phyloP scores from a whole-genome alignment of 1,140 invertebrate genomes.

The Nomia melanderi region DNA sequence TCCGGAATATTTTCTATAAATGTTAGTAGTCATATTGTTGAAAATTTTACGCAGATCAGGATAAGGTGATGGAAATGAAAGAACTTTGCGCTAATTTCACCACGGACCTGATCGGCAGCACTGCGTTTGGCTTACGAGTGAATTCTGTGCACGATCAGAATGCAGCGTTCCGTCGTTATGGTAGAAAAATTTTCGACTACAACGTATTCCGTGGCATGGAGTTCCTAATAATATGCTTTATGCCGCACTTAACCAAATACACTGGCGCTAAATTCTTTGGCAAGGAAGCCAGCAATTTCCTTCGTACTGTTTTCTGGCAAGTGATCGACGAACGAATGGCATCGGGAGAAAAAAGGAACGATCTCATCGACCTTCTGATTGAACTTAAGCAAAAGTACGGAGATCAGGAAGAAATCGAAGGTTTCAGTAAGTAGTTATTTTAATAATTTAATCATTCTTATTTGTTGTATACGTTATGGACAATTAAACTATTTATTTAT shows the following conservation, averaged over 20 bases:
- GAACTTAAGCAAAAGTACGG: slow-evolving; percentile 66
- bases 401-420: not conserved
- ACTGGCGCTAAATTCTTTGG: slow-evolving; percentile 63
- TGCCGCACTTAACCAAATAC: slow-evolving; percentile 62
- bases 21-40: too few relatives aligned
- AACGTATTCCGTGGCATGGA: slow-evolving; percentile 63
- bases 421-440: slow-evolving; percentile 45
- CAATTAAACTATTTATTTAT: too few relatives aligned
- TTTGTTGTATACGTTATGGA: not conserved
- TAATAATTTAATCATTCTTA: not conserved
- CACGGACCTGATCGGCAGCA: slow-evolving; percentile 84
- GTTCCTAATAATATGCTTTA: slow-evolving; percentile 74
- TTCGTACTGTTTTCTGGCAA: slow-evolving; percentile 72
- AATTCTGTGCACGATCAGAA: slow-evolving; percentile 81
- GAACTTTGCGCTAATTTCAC: slow-evolving; percentile 80
- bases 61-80: slow-evolving; percentile 71
- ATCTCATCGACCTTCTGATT: slow-evolving; percentile 79
- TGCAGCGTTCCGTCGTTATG: slow-evolving; percentile 66
- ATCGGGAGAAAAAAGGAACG: slow-evolving; percentile 69
- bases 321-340: slow-evolving; percentile 69
- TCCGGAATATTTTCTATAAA: too few relatives aligned
- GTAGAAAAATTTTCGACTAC: slow-evolving; percentile 68
- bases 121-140: slow-evolving; percentile 83
- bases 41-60: slow-evolving; percentile 40
- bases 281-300: slow-evolving; percentile 64